Evolutionary conservation across 2,888 invertebrate species (phyloP).

Genomic region (Chrysodeixis includens): DNA sequence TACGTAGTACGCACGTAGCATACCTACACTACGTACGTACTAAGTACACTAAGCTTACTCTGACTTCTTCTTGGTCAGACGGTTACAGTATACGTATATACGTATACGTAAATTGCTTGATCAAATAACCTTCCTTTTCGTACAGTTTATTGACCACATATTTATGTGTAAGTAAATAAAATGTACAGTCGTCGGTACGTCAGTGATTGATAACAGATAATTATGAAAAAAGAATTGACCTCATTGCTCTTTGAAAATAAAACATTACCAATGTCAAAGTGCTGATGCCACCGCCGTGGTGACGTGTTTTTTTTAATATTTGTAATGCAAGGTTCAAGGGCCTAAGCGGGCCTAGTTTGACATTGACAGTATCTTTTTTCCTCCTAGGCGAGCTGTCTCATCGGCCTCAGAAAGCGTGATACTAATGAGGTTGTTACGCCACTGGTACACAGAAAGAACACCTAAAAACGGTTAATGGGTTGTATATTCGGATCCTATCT

Average conservation of each 20-base stretch:
- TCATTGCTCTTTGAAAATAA: not conserved
- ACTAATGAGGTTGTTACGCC: not conserved
- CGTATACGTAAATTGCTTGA: not conserved
- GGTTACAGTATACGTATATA: not conserved
- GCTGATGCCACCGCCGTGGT: no score
- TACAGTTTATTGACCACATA: slow-evolving; percentile 2
- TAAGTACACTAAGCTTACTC: no score
- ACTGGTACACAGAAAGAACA: no score
- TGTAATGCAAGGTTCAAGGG: not conserved
- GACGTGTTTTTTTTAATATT: not conserved
- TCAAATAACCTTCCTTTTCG: not conserved
- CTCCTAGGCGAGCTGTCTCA: not conserved
- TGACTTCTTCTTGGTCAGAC: no score
- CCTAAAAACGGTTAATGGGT: no score
- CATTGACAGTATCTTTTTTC: not conserved
- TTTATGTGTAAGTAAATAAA: not conserved
- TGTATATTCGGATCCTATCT: no score
- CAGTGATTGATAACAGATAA: not conserved
- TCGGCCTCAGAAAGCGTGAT: not conserved
- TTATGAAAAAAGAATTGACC: not conserved
- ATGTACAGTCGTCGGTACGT: not conserved
- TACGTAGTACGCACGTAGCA: no score
- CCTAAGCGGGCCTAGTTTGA: not conserved
- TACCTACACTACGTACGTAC: no score
- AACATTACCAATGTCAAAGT: not conserved